These are phyloP conservation scores for Ormyrus nitidulus DNA, from an alignment of 2,888 invertebrate species.

Conservation along the genomic window DNA sequence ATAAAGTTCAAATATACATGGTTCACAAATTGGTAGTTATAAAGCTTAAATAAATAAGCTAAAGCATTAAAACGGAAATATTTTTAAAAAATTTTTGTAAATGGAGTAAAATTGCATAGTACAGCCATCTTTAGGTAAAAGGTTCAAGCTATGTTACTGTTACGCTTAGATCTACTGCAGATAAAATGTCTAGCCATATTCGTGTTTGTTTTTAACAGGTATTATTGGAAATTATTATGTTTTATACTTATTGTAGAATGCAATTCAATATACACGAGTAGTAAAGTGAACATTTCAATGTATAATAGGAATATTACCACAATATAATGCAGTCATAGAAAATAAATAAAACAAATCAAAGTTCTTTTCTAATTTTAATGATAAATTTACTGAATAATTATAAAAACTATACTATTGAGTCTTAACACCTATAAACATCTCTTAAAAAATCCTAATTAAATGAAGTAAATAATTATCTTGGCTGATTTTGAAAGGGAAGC, in stretches of 20 bases:
- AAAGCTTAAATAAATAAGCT: slow-evolving; percentile 38
- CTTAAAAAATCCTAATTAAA: slow-evolving; percentile 46
- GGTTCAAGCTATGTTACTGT: slow-evolving; percentile 16
- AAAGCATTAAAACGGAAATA: slow-evolving; percentile 26
- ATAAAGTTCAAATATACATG: slow-evolving; percentile 33
- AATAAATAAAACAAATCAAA: slow-evolving; percentile 45
- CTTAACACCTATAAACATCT: slow-evolving; percentile 50
- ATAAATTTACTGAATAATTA: slow-evolving; percentile 53
- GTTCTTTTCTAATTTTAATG: slow-evolving; percentile 45
- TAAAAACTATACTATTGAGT: slow-evolving; percentile 52
- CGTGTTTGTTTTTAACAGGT: background rate
- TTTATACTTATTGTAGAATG: background rate
- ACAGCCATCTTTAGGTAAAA: slow-evolving; percentile 48
- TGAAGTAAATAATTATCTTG: slow-evolving; percentile 19
- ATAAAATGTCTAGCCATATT: slow-evolving; percentile 5
- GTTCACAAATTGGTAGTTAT: slow-evolving; percentile 30
- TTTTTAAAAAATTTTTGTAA: slow-evolving; percentile 35
- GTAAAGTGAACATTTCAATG: background rate
- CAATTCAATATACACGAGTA: slow-evolving; percentile 13
- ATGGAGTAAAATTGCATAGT: slow-evolving; percentile 35
- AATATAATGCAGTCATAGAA: slow-evolving; percentile 24
- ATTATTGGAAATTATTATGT: background rate
- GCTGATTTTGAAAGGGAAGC: slow-evolving; percentile 41
- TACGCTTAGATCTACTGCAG: slow-evolving; percentile 35
- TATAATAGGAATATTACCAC: background rate